Conservation (phyloP, 2,113 vertebrate species). For the Bubo bubo region DNA sequence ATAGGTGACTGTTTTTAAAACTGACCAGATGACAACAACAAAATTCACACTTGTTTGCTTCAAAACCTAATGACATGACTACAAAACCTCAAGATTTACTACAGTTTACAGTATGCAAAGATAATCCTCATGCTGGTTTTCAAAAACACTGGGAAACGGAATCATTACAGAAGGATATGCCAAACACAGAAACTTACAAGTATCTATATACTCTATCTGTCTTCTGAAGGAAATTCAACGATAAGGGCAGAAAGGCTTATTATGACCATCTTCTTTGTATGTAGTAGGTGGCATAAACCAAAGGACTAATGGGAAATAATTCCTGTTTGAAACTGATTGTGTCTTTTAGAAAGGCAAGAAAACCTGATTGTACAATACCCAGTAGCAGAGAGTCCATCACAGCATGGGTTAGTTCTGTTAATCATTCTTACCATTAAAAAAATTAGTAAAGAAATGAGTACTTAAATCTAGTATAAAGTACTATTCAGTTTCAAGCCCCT, state of each 20-base stretch:
- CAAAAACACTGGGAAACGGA: background rate
- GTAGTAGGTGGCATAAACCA: background rate
- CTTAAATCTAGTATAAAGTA: background rate
- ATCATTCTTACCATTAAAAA: background rate
- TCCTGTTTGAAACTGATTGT: background rate
- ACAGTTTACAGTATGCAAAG: background rate
- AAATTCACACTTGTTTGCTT: background rate
- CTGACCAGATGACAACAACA: background rate
- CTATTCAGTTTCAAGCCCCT: background rate
- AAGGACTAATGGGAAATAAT: background rate
- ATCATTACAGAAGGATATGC: background rate
- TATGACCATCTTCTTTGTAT: background rate
- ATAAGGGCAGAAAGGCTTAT: background rate
- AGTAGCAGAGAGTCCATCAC: background rate
- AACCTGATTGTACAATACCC: background rate
- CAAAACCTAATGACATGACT: background rate
- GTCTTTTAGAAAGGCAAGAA: background rate
- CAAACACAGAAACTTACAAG: background rate
- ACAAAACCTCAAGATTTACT: background rate
- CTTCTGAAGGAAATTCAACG: background rate
- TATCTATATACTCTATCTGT: background rate
- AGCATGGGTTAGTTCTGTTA: background rate
- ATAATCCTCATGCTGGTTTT: background rate
- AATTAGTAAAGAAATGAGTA: background rate
- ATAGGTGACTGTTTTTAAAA: background rate